Evolutionary conservation across 2,797 vertebrate genomes (phyloP).

Genomic region (Typhlichthys eigenmanni): DNA sequence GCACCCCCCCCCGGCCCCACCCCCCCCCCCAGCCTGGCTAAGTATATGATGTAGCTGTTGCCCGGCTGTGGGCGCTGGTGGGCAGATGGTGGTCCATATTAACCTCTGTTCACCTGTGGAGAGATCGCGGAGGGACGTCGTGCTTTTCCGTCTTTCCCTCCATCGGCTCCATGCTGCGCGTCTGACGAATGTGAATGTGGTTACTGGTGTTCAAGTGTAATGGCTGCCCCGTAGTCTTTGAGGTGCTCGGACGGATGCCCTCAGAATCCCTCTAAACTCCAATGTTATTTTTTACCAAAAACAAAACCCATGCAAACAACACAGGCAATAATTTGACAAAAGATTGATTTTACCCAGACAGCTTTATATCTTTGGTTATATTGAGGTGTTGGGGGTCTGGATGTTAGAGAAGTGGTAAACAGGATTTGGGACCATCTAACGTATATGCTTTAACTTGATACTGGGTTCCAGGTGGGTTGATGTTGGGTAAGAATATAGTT

Average conservation of each 20-base stretch:
- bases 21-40: constrained; percentile 38
- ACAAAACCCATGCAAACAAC: constrained; percentile 68
- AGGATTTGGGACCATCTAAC: constrained; percentile 63
- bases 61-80: constrained; percentile 54
- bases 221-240: constrained; percentile 12
- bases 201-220: constrained; percentile 55
- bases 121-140: constrained; percentile 60
- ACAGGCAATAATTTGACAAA: constrained; percentile 78
- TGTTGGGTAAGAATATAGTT: constrained; percentile 65
- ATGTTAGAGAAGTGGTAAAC: constrained; percentile 53
- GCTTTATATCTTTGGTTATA: constrained; percentile 71
- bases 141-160: constrained; percentile 59
- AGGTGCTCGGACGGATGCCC: no score
- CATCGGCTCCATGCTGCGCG: constrained; percentile 52
- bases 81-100: constrained; percentile 49
- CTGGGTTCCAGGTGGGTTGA: constrained; percentile 49
- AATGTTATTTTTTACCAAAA: constrained; percentile 65
- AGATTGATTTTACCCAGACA: constrained; percentile 68
- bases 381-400: constrained; percentile 58
- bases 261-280: constrained; percentile 46
- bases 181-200: constrained; percentile 75
- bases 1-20: no score
- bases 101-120: constrained; percentile 64
- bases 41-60: constrained; percentile 57
- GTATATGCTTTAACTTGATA: constrained; percentile 69